A percentile compares a stretch with the other conserved stretches of the same genome.
Conservation (phyloP, 2,797 vertebrate species). For the Anas acuta region DNA sequence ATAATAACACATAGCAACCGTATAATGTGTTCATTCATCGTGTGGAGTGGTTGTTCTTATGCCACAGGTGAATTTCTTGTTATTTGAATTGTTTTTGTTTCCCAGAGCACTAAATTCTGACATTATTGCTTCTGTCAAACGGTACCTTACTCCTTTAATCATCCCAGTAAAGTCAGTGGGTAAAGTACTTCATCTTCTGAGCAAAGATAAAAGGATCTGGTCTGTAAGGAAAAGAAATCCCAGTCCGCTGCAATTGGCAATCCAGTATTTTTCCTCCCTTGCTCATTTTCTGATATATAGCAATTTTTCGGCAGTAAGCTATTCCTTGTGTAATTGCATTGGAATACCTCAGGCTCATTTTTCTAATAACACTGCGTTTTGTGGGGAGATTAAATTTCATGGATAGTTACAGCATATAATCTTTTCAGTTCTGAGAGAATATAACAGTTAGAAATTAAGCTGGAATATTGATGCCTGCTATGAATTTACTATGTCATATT, state of each 20-base stretch:
- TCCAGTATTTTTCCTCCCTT: neutral
- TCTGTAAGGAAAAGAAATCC: neutral
- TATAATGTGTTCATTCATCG: neutral
- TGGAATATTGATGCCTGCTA: neutral
- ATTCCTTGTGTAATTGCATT: neutral
- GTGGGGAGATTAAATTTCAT: neutral
- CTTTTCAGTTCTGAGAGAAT: neutral
- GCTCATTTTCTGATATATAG: neutral
- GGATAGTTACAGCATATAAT: neutral
- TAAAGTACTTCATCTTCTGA: neutral
- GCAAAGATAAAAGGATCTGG: neutral
- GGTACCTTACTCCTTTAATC: neutral
- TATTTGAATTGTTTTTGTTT: neutral
- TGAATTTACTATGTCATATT: neutral
- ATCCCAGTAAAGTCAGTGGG: neutral
- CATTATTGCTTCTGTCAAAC: neutral
- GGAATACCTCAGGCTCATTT: conserved; percentile 7
- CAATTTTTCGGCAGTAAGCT: neutral
- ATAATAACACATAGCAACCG: neutral
- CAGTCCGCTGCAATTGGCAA: neutral
- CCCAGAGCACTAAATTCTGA: neutral
- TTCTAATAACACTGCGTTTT: neutral
- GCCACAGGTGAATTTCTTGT: neutral
- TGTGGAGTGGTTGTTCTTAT: neutral
- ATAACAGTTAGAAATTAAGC: neutral